Evolutionary conservation across 2,797 vertebrate genomes (phyloP), one percentile per base, ranked within the genome.

Genomic region (Ceyx erithaca): DNA sequence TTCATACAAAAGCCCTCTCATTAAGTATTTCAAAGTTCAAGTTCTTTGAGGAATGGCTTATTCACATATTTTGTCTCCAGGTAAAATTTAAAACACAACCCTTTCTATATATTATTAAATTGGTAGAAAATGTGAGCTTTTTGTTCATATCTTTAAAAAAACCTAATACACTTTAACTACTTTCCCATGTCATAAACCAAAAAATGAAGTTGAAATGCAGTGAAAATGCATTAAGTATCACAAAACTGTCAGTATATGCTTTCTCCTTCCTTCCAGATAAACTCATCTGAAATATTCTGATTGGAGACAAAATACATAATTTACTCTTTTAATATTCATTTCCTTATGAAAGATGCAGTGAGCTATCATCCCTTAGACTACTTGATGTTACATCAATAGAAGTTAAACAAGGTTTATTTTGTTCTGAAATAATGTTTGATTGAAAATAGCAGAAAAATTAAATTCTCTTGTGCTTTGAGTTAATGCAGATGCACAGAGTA

Each of bases 81-180:
- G 14, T 72, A 43, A 81, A 57, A 57, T 21, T 23, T 54, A n/a
- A 85, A 67, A 20, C 16, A 16, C 23, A 30, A 23, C 3, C 2
- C 18, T 15, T 41, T 41, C 18, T 54, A 23, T 46, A 16, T 61
- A 9, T 19, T 63, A 33, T n/a, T 51, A 54, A 76, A 85, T 55
- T 45, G 4, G 5, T 43, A 7, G 49, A 43, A 81, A 51, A 28
- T 6, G 2, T 49, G 4, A 31, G 10, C 4, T 26, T 61, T 23
- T 33, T 49, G 23, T 48, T 58, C 5, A 11, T 48, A n/a, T 72
- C 18, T 54, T 16, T 16, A 52, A 52, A 68, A 54, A 35, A 2
- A 0, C 11, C 22, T 35, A 35, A 15, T 22, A 16, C 14, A 23
- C 2, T 31, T 57, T 35, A 17, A 12, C 6, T 31, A 14, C 2